phyloP scores from a whole-genome alignment of 2,113 vertebrate genomes.

The Spheniscus mendiculus region DNA sequence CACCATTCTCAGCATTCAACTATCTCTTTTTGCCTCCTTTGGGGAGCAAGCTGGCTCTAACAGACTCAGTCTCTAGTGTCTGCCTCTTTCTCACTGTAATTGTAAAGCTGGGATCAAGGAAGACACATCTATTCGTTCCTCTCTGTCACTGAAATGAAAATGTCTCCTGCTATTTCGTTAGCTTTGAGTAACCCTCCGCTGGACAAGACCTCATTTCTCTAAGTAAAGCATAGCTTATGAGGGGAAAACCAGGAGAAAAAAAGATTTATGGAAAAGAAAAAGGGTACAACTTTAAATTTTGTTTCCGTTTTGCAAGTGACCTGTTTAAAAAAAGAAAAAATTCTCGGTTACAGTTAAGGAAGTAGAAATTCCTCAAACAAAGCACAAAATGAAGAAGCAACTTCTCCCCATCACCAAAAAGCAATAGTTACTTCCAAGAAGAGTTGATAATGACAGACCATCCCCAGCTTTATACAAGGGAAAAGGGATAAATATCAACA shows the following conservation, averaged over 20 bases:
- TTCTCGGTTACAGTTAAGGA: not conserved
- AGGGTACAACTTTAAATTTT: not conserved
- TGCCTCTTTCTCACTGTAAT: not conserved
- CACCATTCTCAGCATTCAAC: not conserved
- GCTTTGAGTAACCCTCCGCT: not conserved
- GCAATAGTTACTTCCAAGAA: not conserved
- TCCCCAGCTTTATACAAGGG: not conserved
- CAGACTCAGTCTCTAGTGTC: not conserved
- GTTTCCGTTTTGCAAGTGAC: not conserved
- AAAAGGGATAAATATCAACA: not conserved
- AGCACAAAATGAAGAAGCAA: not conserved
- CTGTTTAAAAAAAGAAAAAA: not conserved
- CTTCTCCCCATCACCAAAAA: not conserved
- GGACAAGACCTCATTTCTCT: not conserved
- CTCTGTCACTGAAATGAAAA: not conserved
- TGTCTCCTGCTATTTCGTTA: not conserved
- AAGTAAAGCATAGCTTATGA: not conserved
- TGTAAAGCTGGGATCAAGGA: not conserved
- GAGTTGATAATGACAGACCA: not conserved
- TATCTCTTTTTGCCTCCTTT: not conserved
- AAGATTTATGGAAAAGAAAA: not conserved
- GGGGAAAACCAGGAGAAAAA: not conserved
- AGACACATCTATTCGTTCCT: not conserved
- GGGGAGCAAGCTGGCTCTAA: not conserved
- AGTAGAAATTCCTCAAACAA: not conserved